Evolutionary conservation across 2,113 vertebrate species (phyloP).

Genomic region (Naja naja): DNA sequence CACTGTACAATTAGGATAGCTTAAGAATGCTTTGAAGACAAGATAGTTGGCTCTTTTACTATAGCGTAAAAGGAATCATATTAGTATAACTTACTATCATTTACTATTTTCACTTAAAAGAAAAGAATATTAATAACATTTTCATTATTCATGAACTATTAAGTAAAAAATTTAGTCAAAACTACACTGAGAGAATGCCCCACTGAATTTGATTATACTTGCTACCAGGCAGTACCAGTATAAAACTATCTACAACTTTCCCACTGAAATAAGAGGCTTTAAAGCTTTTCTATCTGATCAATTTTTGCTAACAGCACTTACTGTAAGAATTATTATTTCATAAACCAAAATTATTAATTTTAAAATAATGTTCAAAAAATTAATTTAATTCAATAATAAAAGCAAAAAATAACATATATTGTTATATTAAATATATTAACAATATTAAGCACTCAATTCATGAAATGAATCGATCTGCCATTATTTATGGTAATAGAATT

Average conservation of each 20-base stretch:
- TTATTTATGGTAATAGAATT: not conserved
- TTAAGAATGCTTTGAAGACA: not conserved
- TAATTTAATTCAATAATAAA: not conserved
- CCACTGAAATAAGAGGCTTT: not conserved
- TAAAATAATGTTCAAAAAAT: not conserved
- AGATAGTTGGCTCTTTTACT: not conserved
- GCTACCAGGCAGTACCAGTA: not conserved
- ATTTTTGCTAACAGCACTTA: not conserved
- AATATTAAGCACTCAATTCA: not conserved
- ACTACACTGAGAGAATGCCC: not conserved
- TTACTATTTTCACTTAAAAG: not conserved
- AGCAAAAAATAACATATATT: not conserved
- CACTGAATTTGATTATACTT: no score
- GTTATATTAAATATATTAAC: not conserved
- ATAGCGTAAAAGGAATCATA: not conserved
- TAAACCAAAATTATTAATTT: not conserved
- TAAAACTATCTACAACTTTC: not conserved
- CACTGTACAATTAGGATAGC: not conserved
- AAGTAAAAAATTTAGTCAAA: not conserved
- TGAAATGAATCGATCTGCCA: not conserved
- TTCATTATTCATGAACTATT: not conserved
- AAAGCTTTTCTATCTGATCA: not conserved
- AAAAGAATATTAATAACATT: not conserved
- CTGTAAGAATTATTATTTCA: no score
- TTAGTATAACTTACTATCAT: not conserved